A percentile compares a stretch with the other conserved stretches of the same genome.
These are phyloP conservation scores for Ectemnius continuus DNA, from an alignment of 2,888 invertebrate genomes.

Conservation along the genomic window DNA sequence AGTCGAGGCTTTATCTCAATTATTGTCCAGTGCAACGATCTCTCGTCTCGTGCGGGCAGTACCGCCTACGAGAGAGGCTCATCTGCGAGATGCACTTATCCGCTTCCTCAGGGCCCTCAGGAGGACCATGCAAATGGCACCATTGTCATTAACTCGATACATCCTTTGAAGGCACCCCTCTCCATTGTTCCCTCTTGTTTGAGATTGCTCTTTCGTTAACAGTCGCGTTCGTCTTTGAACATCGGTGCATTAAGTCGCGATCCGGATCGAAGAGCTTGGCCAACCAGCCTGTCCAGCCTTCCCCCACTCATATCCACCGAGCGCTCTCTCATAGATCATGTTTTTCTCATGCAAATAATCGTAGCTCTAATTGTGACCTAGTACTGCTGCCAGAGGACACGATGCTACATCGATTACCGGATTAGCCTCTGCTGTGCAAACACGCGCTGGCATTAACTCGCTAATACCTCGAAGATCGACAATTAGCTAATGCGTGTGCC, in stretches of 20 bases:
- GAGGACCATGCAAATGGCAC: constrained; percentile 60
- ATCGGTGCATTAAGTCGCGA: not conserved
- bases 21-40: constrained; percentile 59
- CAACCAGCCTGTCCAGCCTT: not conserved
- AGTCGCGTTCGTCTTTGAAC: constrained; percentile 25
- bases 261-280: not conserved
- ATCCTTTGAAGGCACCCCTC: constrained; percentile 60
- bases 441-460: not conserved
- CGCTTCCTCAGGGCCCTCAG: constrained; percentile 54
- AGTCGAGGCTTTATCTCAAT: constrained; percentile 58
- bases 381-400: not conserved
- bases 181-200: constrained; percentile 52
- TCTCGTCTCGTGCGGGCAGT: constrained; percentile 16
- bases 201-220: constrained; percentile 48
- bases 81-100: constrained; percentile 56
- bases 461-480: not conserved
- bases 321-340: no score
- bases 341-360: not conserved
- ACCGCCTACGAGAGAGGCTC: constrained; percentile 55
- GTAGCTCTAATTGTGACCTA: not conserved
- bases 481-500: not conserved
- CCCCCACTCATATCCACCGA: no score
- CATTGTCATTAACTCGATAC: constrained; percentile 66
- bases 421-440: not conserved
- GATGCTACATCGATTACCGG: not conserved